Percentiles rank a stretch among this genome's conserved stretches.
Conservation (phyloP, 35 echinoderm and acorn worm species). For the Ophioderma brevispina region DNA sequence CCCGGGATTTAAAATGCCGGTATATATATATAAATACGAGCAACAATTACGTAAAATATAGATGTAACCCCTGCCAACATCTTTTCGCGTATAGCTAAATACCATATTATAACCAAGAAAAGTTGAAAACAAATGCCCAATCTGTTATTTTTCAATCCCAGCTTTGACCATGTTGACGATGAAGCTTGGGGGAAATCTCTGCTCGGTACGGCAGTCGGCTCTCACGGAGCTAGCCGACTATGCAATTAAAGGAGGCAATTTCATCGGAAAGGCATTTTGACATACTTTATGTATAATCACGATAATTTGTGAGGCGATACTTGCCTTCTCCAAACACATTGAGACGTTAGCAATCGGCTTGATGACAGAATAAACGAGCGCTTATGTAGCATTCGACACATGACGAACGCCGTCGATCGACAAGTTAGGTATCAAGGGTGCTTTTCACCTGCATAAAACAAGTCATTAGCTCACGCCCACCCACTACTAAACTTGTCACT, state of each 20-base stretch:
- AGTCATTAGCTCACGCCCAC: background rate
- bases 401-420: background rate
- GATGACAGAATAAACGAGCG: background rate
- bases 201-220: too few species aligned
- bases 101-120: too few species aligned
- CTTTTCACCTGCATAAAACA: conserved; percentile 8
- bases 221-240: background rate
- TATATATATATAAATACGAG: too few species aligned
- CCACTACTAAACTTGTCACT: background rate
- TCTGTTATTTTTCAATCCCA: too few species aligned
- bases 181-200: too few species aligned
- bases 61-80: too few species aligned
- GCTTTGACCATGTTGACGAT: too few species aligned
- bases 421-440: background rate
- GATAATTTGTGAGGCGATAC: conserved; percentile 4
- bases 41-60: too few species aligned
- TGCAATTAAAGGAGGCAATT: background rate
- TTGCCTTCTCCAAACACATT: background rate
- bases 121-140: too few species aligned
- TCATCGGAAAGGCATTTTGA: background rate
- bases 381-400: background rate
- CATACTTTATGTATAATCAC: background rate
- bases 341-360: background rate
- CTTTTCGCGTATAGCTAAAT: too few species aligned
- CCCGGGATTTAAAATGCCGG: too few species aligned